Evolutionary conservation across 2,888 invertebrate genomes (phyloP).

Genomic region (Gortyna flavago): DNA sequence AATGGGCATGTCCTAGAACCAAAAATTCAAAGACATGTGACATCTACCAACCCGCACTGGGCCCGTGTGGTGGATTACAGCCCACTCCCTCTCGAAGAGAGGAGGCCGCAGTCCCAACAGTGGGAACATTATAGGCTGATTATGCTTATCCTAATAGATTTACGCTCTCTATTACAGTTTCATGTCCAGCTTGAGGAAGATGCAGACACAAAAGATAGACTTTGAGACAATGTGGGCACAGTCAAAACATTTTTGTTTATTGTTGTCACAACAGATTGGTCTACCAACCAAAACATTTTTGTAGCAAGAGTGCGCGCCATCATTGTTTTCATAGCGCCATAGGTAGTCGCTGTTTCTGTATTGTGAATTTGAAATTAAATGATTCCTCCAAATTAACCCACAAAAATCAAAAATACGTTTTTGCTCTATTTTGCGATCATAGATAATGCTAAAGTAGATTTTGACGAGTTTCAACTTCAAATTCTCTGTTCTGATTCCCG

Average conservation of each 20-base stretch:
- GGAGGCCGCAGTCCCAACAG: too few relatives aligned
- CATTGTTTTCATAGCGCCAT: not conserved
- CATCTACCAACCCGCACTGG: not conserved
- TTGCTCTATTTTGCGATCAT: not conserved
- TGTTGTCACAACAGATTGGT: not conserved
- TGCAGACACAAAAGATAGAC: too few relatives aligned
- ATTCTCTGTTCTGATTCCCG: not conserved
- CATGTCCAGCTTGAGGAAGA: not conserved
- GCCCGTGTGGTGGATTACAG: too few relatives aligned
- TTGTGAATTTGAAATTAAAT: not conserved
- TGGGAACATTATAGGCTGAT: too few relatives aligned
- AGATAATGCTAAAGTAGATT: not conserved
- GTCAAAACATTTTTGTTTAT: slow-evolving; percentile 3
- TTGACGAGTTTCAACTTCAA: not conserved
- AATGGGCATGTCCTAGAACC: too few relatives aligned
- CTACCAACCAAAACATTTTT: not conserved
- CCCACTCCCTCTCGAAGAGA: too few relatives aligned
- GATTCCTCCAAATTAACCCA: not conserved
- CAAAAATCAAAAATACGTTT: too few relatives aligned
- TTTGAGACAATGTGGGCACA: not conserved
- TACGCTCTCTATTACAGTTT: not conserved
- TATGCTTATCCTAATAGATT: slow-evolving; percentile 4
- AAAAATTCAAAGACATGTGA: too few relatives aligned
- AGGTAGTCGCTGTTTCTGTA: not conserved
- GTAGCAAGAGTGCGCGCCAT: not conserved